Evolutionary conservation across 1,140 invertebrate genomes (phyloP).

Genomic region (Papilio glaucus): DNA sequence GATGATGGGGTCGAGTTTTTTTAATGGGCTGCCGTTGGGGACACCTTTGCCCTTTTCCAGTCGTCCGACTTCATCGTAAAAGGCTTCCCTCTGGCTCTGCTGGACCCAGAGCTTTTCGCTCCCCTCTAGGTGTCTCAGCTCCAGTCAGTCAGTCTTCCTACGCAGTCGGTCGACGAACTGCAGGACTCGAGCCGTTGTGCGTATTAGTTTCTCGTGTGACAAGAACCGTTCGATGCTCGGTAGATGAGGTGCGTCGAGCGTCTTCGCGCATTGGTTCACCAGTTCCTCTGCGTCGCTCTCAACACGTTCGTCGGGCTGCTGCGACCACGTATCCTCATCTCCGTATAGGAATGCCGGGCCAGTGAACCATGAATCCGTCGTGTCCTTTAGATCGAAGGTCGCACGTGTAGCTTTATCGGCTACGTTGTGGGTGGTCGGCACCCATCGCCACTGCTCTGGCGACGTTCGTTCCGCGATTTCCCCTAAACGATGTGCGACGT

Average conservation of each 20-base stretch:
- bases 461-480: conserved; percentile 25
- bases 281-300: conserved; percentile 4
- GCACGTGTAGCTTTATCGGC: conserved; percentile 17
- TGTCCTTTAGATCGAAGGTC: not conserved
- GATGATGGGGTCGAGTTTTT: too few relatives aligned
- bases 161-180: not conserved
- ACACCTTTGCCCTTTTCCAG: not conserved
- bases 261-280: too few relatives aligned
- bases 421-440: conserved; percentile 22
- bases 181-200: not conserved
- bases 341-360: not conserved
- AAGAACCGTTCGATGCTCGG: too few relatives aligned
- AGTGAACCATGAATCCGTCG: conserved; percentile 1
- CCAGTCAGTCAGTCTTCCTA: not conserved
- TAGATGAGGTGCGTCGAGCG: too few relatives aligned
- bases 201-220: not conserved
- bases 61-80: too few relatives aligned
- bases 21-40: not conserved
- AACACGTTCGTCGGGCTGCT: not conserved
- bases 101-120: not conserved
- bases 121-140: not conserved
- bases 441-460: conserved; percentile 17
- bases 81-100: too few relatives aligned
- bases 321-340: not conserved
- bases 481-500: conserved; percentile 25